Evolutionary conservation across 2,888 invertebrate genomes (phyloP).

Genomic region (Epinotia brunnichana): DNA sequence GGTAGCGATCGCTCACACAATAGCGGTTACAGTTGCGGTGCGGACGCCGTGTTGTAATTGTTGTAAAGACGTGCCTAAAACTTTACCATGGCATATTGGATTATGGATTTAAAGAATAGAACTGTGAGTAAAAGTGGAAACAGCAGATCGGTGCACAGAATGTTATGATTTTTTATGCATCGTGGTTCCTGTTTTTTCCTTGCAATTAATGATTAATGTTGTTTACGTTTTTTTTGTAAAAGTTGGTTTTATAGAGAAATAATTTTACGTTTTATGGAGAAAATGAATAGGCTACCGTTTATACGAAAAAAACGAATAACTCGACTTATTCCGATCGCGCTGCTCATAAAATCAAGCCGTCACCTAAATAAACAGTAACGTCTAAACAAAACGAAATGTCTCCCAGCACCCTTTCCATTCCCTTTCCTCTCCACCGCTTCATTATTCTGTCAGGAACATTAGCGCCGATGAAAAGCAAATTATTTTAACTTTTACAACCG

Average conservation of each 20-base stretch:
- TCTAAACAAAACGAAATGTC: constrained; percentile 39
- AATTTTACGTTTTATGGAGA: no score
- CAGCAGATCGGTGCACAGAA: no score
- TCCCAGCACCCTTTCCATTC: constrained; percentile 53
- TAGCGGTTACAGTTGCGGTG: not conserved
- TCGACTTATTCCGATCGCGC: not conserved
- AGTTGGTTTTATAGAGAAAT: no score
- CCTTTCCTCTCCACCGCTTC: constrained; percentile 46
- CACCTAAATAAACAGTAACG: constrained; percentile 9
- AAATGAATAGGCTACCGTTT: no score
- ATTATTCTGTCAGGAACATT: constrained; percentile 48
- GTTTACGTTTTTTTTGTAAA: no score
- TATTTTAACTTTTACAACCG: constrained; percentile 23
- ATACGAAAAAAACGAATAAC: not conserved
- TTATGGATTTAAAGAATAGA: no score
- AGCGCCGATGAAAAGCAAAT: constrained; percentile 51
- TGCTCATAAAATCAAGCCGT: constrained; percentile 10
- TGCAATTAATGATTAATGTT: not conserved
- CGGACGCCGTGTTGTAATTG: no score
- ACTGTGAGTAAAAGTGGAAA: no score
- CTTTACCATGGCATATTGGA: no score
- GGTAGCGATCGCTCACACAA: not conserved
- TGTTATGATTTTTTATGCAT: no score
- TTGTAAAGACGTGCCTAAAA: no score
- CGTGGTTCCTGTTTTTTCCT: no score